These are phyloP conservation scores for Chydorus sphaericus DNA, from an alignment of 2,888 invertebrate genomes.

Conservation along the genomic window DNA sequence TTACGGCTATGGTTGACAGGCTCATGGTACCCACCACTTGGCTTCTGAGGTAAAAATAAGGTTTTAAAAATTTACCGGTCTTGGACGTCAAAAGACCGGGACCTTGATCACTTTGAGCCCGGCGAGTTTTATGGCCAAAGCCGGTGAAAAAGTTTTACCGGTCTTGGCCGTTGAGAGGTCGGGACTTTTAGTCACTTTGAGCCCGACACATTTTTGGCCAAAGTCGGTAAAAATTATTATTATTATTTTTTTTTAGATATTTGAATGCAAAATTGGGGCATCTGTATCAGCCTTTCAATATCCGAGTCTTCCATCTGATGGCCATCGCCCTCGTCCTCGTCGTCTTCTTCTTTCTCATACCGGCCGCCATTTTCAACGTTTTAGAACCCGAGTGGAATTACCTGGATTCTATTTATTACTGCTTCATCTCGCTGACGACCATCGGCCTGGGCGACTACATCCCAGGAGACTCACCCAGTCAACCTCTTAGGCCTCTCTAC, in stretches of 20 bases:
- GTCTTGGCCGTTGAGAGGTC: too few relatives aligned
- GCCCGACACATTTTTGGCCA: too few relatives aligned
- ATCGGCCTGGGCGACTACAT: constrained; percentile 82
- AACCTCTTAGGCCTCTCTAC: constrained; percentile 62
- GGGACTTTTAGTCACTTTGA: too few relatives aligned
- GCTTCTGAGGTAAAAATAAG: too few relatives aligned
- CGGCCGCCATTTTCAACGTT: constrained; percentile 54
- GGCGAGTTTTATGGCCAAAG: too few relatives aligned
- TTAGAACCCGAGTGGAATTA: constrained; percentile 71
- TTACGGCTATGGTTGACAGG: constrained; percentile 67
- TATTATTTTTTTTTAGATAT: too few relatives aligned
- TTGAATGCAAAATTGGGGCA: constrained; percentile 55
- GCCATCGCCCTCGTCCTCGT: constrained; percentile 39
- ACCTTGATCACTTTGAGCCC: too few relatives aligned
- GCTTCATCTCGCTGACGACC: constrained; percentile 78
- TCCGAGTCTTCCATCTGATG: constrained; percentile 56
- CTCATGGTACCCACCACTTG: constrained; percentile 57
- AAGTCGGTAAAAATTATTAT: too few relatives aligned
- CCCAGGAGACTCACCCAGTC: constrained; percentile 61
- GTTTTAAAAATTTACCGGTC: too few relatives aligned
- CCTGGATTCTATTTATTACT: constrained; percentile 77
- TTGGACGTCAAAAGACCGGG: too few relatives aligned
- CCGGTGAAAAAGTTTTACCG: too few relatives aligned
- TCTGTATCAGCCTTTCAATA: constrained; percentile 52
- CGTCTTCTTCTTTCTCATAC: constrained; percentile 53